These are phyloP conservation scores for Cactoblastis cactorum DNA, from an alignment of 2,888 invertebrate genomes.

Conservation along the genomic window DNA sequence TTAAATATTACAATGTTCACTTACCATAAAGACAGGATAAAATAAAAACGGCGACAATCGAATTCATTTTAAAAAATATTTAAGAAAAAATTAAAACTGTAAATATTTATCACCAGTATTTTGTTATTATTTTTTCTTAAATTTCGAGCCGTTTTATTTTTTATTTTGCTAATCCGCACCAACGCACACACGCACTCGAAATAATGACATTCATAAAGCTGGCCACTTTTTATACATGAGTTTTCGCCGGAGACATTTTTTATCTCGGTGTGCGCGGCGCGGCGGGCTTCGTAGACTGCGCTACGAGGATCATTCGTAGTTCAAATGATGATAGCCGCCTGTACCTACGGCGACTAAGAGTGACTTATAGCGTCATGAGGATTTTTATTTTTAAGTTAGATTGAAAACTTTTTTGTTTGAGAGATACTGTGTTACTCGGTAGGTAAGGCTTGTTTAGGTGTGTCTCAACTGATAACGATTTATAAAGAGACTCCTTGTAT, in stretches of 20 bases:
- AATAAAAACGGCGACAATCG: slow-evolving; percentile 34
- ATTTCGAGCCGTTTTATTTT: slow-evolving; percentile 18
- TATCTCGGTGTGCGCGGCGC: slow-evolving; percentile 22
- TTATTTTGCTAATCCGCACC: slow-evolving; percentile 30
- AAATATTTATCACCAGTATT: slow-evolving; percentile 13
- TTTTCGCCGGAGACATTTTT: slow-evolving; percentile 27
- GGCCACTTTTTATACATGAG: slow-evolving; percentile 55
- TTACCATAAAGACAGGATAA: slow-evolving; percentile 45
- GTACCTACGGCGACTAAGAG: slow-evolving; percentile 27
- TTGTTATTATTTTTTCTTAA: slow-evolving; percentile 19
- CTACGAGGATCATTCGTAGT: slow-evolving; percentile 23
- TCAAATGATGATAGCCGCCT: slow-evolving; percentile 37
- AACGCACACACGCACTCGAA: slow-evolving; percentile 34
- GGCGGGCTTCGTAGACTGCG: slow-evolving; percentile 25
- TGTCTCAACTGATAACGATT: too few species aligned
- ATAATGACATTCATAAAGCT: slow-evolving; percentile 33
- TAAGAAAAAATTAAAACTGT: slow-evolving; percentile 14
- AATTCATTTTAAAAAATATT: slow-evolving; percentile 34
- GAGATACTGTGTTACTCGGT: too few species aligned
- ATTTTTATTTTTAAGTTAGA: background rate
- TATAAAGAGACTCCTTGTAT: too few species aligned
- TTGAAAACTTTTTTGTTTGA: background rate
- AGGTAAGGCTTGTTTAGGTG: too few species aligned
- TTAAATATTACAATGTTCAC: slow-evolving; percentile 17
- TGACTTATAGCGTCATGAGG: slow-evolving; percentile 1